A percentile compares a stretch with the other conserved stretches of the same genome.
Conservation (phyloP, 2,113 vertebrate genomes). For the Antechinus stuartii region DNA sequence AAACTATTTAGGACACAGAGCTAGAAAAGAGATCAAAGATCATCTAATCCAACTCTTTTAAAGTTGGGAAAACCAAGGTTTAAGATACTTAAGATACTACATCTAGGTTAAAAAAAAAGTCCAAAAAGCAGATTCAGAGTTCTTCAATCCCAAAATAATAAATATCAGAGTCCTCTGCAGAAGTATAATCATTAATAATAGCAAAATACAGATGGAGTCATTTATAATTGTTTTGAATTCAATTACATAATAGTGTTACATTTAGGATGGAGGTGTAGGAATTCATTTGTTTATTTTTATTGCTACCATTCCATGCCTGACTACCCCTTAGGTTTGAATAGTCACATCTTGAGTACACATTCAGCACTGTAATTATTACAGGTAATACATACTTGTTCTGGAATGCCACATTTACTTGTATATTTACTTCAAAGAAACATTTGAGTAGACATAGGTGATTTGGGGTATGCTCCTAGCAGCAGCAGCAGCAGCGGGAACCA, state of each 20-base stretch:
- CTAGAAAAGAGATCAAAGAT: neutral
- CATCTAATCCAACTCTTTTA: neutral
- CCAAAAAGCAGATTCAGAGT: neutral
- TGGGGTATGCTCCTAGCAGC: neutral
- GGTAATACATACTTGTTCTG: neutral
- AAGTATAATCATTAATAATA: neutral
- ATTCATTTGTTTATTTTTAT: neutral
- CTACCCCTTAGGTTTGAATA: neutral
- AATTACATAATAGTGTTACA: neutral
- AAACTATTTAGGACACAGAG: neutral
- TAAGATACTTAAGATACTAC: neutral
- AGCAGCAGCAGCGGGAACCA: neutral
- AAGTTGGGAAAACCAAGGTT: neutral
- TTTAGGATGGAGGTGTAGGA: slow-evolving; percentile 21
- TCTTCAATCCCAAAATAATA: slow-evolving; percentile 61
- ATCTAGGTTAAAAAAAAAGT: neutral
- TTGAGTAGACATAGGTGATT: neutral
- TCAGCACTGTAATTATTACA: neutral
- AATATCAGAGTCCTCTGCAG: neutral
- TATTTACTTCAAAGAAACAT: neutral
- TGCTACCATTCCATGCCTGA: neutral
- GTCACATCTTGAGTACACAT: neutral
- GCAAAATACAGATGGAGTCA: neutral
- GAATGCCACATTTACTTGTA: neutral
- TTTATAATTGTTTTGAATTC: slow-evolving; percentile 38